Conservation (phyloP, 2,113 vertebrate genomes). For the Tor tambroides region DNA sequence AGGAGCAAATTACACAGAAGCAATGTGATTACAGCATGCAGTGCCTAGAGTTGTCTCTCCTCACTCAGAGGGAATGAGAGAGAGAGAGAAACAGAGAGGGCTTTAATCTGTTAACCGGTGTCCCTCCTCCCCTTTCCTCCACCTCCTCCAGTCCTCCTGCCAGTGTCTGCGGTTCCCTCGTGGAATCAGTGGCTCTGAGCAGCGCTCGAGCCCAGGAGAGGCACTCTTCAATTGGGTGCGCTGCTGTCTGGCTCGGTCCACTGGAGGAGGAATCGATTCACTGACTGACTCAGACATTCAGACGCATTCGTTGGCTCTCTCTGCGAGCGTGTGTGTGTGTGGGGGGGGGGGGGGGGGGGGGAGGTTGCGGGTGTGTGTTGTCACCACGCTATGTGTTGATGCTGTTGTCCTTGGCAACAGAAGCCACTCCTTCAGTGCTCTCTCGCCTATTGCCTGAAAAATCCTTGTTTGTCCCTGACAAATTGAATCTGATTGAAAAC, state of each 20-base stretch:
- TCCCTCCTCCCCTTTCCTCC: slow-evolving; percentile 32
- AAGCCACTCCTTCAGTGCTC: slow-evolving; percentile 63
- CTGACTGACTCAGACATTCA: slow-evolving; percentile 11
- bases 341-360: background rate
- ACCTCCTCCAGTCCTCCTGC: slow-evolving; percentile 6
- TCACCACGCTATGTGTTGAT: slow-evolving; percentile 58
- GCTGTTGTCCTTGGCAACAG: slow-evolving; percentile 78
- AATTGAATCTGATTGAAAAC: background rate
- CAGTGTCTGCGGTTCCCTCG: slow-evolving; percentile 1
- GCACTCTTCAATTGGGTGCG: slow-evolving; percentile 5
- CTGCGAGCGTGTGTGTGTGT: background rate
- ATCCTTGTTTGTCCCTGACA: background rate
- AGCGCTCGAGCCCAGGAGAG: background rate
- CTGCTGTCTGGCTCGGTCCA: slow-evolving; percentile 10
- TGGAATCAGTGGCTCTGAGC: background rate
- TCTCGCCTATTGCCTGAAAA: slow-evolving; percentile 22
- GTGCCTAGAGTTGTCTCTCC: slow-evolving; percentile 12
- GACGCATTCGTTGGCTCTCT: slow-evolving; percentile 23
- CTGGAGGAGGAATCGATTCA: slow-evolving; percentile 19
- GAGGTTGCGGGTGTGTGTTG: slow-evolving; percentile 37
- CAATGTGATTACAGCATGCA: slow-evolving; percentile 36
- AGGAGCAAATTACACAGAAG: slow-evolving; percentile 27
- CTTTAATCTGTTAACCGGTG: slow-evolving; percentile 44
- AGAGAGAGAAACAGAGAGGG: slow-evolving; percentile 27
- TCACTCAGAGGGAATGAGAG: slow-evolving; percentile 14